Evolutionary conservation across 35 echinoderm and acorn worm species (phyloP).

Genomic region (Ophioderma brevispina): DNA sequence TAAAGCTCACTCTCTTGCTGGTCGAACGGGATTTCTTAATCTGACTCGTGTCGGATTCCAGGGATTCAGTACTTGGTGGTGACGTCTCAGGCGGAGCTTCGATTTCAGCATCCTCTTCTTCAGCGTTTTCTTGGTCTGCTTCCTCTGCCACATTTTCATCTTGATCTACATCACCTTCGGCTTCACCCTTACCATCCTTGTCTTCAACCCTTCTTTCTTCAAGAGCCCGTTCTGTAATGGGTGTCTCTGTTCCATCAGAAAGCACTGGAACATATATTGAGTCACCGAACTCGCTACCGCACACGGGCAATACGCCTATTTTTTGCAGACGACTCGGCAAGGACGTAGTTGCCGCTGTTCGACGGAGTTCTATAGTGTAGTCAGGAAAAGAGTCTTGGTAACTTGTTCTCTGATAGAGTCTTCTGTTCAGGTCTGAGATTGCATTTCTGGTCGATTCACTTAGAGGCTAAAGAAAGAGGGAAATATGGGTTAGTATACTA

Average conservation of each 20-base stretch:
- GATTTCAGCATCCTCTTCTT: background rate
- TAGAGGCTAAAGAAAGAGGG: slow-evolving; percentile 37
- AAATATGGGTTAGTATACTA: too few relatives aligned
- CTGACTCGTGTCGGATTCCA: background rate
- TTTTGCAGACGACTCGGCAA: background rate
- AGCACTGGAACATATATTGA: background rate
- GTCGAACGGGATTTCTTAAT: background rate
- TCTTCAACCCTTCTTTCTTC: background rate
- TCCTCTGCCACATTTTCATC: slow-evolving; percentile 14
- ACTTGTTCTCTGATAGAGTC: slow-evolving; percentile 43
- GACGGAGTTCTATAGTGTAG: background rate
- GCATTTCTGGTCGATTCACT: slow-evolving; percentile 39
- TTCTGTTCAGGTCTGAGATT: slow-evolving; percentile 31
- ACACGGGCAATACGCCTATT: background rate
- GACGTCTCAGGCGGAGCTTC: background rate
- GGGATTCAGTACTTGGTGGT: background rate
- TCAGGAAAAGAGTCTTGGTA: slow-evolving; percentile 53
- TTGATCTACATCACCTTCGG: background rate
- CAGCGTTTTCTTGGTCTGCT: slow-evolving; percentile 11
- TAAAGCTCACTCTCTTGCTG: slow-evolving; percentile 6
- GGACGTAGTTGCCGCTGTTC: background rate
- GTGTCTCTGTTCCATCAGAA: background rate
- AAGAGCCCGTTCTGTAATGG: background rate
- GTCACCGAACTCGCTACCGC: background rate
- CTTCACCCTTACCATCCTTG: slow-evolving; percentile 12